Base-by-base conservation (phyloP, 2,888 invertebrate species). In the Microdon myrmicae region DNA sequence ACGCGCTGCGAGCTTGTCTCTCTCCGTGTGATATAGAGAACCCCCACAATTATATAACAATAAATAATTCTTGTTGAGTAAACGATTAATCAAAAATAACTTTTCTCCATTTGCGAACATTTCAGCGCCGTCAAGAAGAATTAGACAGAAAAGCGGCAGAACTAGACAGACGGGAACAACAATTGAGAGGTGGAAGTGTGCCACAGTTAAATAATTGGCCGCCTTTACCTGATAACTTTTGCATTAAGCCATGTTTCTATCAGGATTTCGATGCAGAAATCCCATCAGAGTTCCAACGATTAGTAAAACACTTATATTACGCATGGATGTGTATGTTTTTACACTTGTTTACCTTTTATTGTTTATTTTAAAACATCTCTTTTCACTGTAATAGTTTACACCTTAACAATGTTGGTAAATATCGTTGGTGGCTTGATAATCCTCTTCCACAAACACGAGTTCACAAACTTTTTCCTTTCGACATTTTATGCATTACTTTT, bases 261-360 rank as follows among this genome's bases (percentile, higher is more conserved):
- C 98, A 99, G 84, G 98, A 99, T 80, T 96, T 99, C 72, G 94
- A 94, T 79, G 92, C 99, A 34, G 99, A 99, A 78, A 99, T 99
- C 79, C 96, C 97, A 14, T 84, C 93, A 37, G 96, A 98, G 79
- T 99, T 99, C 82, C 98, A 99, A 81, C 90, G 90, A 80, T 89
- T 96, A 72, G 98, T 99, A 22, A 89, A 94, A 70, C 89, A 94
- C 75, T 84, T 97, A 55, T 99, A 98, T 79, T 94, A 96, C 78
- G 83, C 96, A 69, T 99, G 98, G 97, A 90, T 96, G 84, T 92
- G 95, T 97, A 84, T 87, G 95, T 90, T 72, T 71, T 19, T 31
- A 31, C 12, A 14, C 31, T 31, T 13, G 9, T 32, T 16, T 7
- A 2, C 0, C 12, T 32, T n/a, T 4, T 31, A 31, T 31, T 7